Evolutionary conservation across 2,113 vertebrate species (phyloP), one percentile per base, ranked within the genome.

Genomic region (Spermophilus dauricus): DNA sequence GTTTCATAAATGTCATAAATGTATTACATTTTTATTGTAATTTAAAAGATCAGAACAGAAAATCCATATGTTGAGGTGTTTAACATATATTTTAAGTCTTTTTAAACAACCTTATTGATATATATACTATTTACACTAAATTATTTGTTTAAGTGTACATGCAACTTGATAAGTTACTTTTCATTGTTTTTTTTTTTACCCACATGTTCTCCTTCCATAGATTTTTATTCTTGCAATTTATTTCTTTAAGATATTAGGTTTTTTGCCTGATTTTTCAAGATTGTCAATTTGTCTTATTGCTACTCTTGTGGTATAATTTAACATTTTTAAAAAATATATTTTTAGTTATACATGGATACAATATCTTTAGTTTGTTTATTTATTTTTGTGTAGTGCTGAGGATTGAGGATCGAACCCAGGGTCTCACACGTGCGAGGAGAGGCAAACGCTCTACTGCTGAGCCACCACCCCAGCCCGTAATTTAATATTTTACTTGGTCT

Each of bases 211-310:
- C 39, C 12, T 67, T 82, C 10, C 16, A 30, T 85, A 51, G 26
- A 14, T 69, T 58, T 78, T 95, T 80, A n/a, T 89, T 67, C 53
- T 56, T 72, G 18, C 13, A 58, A 3, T 84, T 89, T 70, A 77
- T 76, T 82, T 94, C 13, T 86, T 89, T 81, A 39, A 77, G 85
- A 89, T 69, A 75, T 20, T 30, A 80, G 8, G 28, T 67, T 96
- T 11, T 58, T 82, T 76, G 16, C 14, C 26, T 30, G 10, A 5
- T 85, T 89, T 92, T 56, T 67, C 45, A 24, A 89, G 37, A 48
- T 34, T 80, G 10, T 81, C 14, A 48, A 65, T 86, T 81, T 89
- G 45, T 8, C 45, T 80, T 32, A 56, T 80, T 56, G 17, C 20
- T 73, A 84, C 20, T 17, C 45, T 16, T 58, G 13, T 80, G 78